phyloP scores from a whole-genome alignment of 1,140 invertebrate genomes.

The Anastrepha ludens region DNA sequence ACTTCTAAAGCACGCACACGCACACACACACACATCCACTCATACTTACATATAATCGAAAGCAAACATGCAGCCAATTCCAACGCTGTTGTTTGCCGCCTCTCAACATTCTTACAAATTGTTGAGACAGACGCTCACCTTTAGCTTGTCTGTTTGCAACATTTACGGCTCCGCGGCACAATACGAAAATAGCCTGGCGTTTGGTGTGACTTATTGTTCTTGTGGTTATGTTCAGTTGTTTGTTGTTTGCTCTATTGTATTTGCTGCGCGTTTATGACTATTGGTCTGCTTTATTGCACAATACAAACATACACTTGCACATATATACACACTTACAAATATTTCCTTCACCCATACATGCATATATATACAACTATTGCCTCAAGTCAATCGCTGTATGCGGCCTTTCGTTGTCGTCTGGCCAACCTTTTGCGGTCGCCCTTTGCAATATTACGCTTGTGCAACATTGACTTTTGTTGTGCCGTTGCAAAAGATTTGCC shows the following conservation, averaged over 20 bases:
- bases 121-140: conserved; percentile 11
- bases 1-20: neutral
- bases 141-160: neutral
- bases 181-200: neutral
- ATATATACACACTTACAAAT: neutral
- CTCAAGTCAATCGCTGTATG: neutral
- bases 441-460: conserved; percentile 37
- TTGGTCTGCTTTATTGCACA: conserved; percentile 35
- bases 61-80: neutral
- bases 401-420: neutral
- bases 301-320: neutral
- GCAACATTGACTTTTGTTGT: conserved; percentile 47
- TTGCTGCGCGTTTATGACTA: conserved; percentile 41
- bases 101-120: conserved; percentile 37
- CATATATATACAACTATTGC: neutral
- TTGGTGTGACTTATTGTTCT: conserved; percentile 39
- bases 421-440: conserved; percentile 39
- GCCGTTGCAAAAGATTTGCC: conserved; percentile 17
- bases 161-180: neutral
- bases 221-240: neutral
- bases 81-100: neutral
- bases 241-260: neutral
- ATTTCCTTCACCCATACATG: neutral
- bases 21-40: neutral
- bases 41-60: neutral